Evolutionary conservation across 2,113 vertebrate genomes (phyloP).

Genomic region (Euleptes europaea): DNA sequence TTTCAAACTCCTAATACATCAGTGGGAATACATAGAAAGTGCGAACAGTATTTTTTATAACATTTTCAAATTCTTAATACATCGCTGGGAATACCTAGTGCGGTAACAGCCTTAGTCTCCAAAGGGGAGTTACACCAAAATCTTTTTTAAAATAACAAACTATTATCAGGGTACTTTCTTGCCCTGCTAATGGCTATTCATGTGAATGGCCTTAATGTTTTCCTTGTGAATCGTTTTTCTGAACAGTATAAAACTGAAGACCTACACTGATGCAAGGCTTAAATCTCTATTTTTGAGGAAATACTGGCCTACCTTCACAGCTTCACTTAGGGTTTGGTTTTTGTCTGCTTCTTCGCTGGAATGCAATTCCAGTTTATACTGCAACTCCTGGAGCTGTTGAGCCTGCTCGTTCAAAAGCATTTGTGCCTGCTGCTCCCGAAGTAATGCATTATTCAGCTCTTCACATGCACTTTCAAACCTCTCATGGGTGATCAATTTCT

Average conservation of each 20-base stretch:
- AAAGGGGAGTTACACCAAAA: background rate
- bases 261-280: background rate
- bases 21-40: too few relatives aligned
- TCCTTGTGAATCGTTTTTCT: background rate
- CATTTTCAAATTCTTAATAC: too few relatives aligned
- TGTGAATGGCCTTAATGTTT: background rate
- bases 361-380: constrained; percentile 75
- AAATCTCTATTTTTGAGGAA: constrained; percentile 11
- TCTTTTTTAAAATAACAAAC: too few relatives aligned
- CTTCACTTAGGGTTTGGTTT: constrained; percentile 77
- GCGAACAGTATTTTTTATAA: too few relatives aligned
- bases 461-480: constrained; percentile 80
- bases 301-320: constrained; percentile 75
- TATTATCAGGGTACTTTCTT: too few relatives aligned
- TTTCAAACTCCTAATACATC: too few relatives aligned
- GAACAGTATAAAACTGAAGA: background rate
- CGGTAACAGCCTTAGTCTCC: too few relatives aligned
- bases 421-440: constrained; percentile 86
- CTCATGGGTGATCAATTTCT: constrained; percentile 80
- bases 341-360: constrained; percentile 79
- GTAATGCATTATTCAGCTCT: constrained; percentile 86
- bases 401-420: constrained; percentile 85
- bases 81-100: too few relatives aligned
- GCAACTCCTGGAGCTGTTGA: constrained; percentile 80
- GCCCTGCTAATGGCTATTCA: too few relatives aligned